phyloP scores from a whole-genome alignment of 2,113 vertebrate genomes.

The Agapornis roseicollis region DNA sequence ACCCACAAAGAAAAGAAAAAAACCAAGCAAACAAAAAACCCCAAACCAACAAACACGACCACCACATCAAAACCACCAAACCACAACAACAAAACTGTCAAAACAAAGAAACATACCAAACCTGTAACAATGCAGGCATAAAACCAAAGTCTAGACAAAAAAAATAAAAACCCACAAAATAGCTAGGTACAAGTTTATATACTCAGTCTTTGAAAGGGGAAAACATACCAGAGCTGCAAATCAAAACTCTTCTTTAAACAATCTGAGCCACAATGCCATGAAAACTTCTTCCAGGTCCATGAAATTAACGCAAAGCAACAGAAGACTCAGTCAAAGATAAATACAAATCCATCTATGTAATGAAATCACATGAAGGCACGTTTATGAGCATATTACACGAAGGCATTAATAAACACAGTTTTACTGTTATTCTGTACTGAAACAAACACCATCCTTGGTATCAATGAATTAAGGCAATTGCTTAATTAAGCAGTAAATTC shows the following conservation, averaged over 20 bases:
- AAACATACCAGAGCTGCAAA: neutral
- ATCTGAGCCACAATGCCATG: neutral
- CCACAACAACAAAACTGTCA: neutral
- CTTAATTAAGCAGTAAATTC: conserved; percentile 34
- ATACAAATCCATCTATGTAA: neutral
- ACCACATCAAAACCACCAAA: neutral
- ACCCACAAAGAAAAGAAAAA: neutral
- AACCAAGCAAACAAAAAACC: neutral
- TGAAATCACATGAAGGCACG: neutral
- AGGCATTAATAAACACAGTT: neutral
- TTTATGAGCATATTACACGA: neutral
- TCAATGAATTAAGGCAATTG: neutral
- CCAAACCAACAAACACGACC: neutral
- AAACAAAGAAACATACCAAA: neutral
- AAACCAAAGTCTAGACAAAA: neutral
- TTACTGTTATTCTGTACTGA: neutral
- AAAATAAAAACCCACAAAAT: neutral
- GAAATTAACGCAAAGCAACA: conserved; percentile 27
- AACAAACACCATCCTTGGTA: neutral
- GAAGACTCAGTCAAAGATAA: neutral
- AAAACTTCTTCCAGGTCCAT: neutral
- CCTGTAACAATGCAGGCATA: neutral
- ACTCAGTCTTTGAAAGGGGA: neutral
- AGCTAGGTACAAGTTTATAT: neutral
- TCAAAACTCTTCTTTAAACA: neutral